Percentiles rank a stretch among this genome's conserved stretches.
These are phyloP conservation scores for Rugalucina vietnamica DNA, from an alignment of 2,888 invertebrate species.

Conservation along the genomic window DNA sequence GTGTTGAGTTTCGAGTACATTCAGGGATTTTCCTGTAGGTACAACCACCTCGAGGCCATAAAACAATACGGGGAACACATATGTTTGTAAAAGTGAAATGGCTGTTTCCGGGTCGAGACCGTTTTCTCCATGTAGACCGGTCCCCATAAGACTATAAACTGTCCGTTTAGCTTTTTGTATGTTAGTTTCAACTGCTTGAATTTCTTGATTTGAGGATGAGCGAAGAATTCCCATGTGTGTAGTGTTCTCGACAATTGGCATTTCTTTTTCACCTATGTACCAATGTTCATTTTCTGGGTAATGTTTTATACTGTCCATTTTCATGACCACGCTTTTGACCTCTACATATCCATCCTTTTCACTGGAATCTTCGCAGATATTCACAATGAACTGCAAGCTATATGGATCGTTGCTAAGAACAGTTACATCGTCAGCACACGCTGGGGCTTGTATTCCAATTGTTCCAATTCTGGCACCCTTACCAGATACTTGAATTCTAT, in stretches of 20 bases:
- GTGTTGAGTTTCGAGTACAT: not conserved
- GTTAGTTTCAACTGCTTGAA: not conserved
- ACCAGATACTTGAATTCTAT: not conserved
- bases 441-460: not conserved
- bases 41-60: not conserved
- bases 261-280: not conserved
- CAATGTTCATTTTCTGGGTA: not conserved
- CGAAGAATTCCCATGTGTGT: not conserved
- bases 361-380: constrained; percentile 2
- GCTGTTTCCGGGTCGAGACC: not conserved
- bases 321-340: constrained; percentile 1
- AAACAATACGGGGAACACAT: not conserved
- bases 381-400: not conserved
- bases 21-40: not conserved
- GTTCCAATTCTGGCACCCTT: not conserved
- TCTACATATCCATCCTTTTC: not conserved
- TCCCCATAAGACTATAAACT: not conserved
- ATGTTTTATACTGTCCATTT: not conserved
- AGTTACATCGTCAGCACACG: too few species aligned
- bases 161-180: not conserved
- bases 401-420: constrained; percentile 1
- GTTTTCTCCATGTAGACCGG: not conserved
- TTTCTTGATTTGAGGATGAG: not conserved
- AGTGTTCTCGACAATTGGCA: not conserved
- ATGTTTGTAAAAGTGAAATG: not conserved